Conservation (phyloP, 1,140 invertebrate genomes). For the Papilio polytes region DNA sequence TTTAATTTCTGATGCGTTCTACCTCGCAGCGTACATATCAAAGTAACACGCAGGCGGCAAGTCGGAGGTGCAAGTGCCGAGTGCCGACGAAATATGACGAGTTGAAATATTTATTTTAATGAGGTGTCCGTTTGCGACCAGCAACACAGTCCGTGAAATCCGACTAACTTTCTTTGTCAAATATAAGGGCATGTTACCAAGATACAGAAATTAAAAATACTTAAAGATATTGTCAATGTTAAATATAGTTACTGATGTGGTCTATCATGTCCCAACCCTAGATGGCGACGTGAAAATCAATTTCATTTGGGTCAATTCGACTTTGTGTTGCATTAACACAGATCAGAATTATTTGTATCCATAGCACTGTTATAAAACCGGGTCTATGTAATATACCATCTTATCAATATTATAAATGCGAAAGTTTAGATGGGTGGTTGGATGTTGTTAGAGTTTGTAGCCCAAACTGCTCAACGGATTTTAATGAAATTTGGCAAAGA, state of each 20-base stretch:
- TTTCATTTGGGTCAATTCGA: not conserved
- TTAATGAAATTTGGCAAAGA: too few relatives aligned
- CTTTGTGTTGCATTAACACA: not conserved
- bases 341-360: not conserved
- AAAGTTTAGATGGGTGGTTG: too few relatives aligned
- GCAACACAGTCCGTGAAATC: not conserved
- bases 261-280: not conserved
- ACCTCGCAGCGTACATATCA: constrained; percentile 10
- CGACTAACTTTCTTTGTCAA: constrained; percentile 10
- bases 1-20: constrained; percentile 4
- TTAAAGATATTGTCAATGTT: not conserved
- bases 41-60: not conserved
- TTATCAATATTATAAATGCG: too few relatives aligned
- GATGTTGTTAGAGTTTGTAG: too few relatives aligned
- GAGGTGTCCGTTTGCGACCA: constrained; percentile 7
- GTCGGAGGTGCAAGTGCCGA: not conserved
- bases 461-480: too few relatives aligned
- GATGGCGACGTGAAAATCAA: not conserved
- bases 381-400: too few relatives aligned
- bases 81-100: constrained; percentile 10
- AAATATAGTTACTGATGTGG: too few relatives aligned
- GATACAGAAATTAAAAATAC: not conserved
- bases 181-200: not conserved
- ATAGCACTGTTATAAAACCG: too few relatives aligned
- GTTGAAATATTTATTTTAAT: constrained; percentile 38